Base-by-base conservation (phyloP, 1,140 invertebrate species). In the Lepidurus apus region DNA sequence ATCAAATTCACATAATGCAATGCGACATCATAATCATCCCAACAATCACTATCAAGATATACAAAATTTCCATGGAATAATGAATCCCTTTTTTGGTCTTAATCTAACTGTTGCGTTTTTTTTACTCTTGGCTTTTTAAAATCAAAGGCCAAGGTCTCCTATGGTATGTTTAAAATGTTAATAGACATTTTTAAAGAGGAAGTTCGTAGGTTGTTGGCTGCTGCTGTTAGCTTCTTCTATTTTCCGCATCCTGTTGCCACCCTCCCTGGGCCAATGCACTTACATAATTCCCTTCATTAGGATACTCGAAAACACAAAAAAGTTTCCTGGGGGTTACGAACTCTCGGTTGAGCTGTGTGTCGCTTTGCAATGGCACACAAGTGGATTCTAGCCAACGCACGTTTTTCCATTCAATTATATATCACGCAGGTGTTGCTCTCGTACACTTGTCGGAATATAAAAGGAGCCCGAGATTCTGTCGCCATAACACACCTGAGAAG, bases 201-300 rank as follows among this genome's bases (percentile, higher is more conserved):
- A 65, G 53, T 65, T 21, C n/a, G 5, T 13, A 17, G 53, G 53
- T 17, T 47, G 45, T 34, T 34, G 34, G 34, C 34, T 34, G 45
- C 45, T 47, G 10, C 10, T 47, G 45, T 47, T 47, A 47, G 45
- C 53, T 65, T 21, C 53, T 65, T 65, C 3, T 34, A 21, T 65
- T 65, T 65, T 65, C 53, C 53, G n/a, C 21, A 65, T 65, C 53
- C 53, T 65, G 53, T 65, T 65, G 53, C 53, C 34, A 65, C 21
- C 53, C 53, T 65, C 53, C 53, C 53, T 65, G 13, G 53, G 53
- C 53, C 53, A 65, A 65, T 65, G 53, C 53, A 65, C 53, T 65
- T 65, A 3, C 9, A 11, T 65, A 11, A n/a, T 65, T 65, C 0
- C 6, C 53, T 21, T 65, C 53, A 17, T 65, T 65, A 65, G 53